Percentiles rank a stretch among this genome's conserved stretches.
Evolutionary conservation across 2,797 vertebrate species (phyloP).

Genomic region (Cuniculus paca): DNA sequence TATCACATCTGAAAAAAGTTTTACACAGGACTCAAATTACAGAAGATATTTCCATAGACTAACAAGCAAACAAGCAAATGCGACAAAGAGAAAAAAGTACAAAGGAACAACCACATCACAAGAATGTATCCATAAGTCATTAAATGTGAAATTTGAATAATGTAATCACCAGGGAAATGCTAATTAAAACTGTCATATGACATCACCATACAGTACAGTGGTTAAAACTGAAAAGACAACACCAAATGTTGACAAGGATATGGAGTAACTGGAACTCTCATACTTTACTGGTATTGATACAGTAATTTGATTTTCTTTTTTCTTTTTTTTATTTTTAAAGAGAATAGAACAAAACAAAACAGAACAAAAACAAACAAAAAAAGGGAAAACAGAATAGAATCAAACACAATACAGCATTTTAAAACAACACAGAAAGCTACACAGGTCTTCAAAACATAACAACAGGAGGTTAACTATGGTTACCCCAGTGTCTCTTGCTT

Average conservation of each 20-base stretch:
- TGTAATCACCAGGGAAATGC: neutral
- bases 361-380: too few species aligned
- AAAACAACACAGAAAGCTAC: too few species aligned
- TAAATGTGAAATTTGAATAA: neutral
- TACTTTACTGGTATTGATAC: neutral
- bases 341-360: too few species aligned
- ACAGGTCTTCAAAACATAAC: too few species aligned
- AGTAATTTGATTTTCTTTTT: conserved; percentile 8
- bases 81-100: neutral
- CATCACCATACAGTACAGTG: neutral
- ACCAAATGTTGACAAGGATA: conserved; percentile 53
- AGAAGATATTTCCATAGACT: conserved; percentile 19
- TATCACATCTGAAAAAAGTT: conserved; percentile 29
- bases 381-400: too few species aligned
- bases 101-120: neutral
- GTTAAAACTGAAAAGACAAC: conserved; percentile 42
- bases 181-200: neutral
- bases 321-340: too few species aligned
- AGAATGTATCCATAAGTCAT: neutral
- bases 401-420: too few species aligned
- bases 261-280: conserved; percentile 53
- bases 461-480: too few species aligned
- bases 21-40: neutral
- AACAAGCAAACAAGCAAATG: neutral
- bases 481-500: too few species aligned